Percentiles rank a stretch among this genome's conserved stretches.
These are phyloP conservation scores for Dendrocincla tyrannina DNA, from an alignment of 2,797 vertebrate species.

Conservation along the genomic window DNA sequence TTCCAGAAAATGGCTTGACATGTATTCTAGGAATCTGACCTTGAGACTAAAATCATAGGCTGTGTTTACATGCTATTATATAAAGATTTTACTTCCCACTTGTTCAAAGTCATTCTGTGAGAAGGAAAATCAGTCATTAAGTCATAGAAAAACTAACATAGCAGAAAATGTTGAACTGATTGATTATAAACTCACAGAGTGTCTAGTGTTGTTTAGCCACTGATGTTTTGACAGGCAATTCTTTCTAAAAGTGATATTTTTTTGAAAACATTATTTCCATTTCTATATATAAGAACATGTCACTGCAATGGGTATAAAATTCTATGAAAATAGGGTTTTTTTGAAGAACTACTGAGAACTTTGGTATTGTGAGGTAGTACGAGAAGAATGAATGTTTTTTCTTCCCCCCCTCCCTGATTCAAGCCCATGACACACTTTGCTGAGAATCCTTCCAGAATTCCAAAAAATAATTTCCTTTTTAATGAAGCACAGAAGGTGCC, in stretches of 20 bases:
- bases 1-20: slow-evolving; percentile 63
- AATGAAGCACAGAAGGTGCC: background rate
- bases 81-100: slow-evolving; percentile 75
- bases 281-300: background rate
- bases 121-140: slow-evolving; percentile 82
- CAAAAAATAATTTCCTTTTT: background rate
- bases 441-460: background rate
- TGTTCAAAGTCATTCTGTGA: slow-evolving; percentile 73
- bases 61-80: slow-evolving; percentile 72
- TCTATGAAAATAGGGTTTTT: background rate
- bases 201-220: slow-evolving; percentile 63
- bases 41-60: slow-evolving; percentile 72
- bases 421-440: background rate
- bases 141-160: slow-evolving; percentile 93
- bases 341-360: background rate
- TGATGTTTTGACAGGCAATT: slow-evolving; percentile 66
- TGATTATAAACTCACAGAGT: slow-evolving; percentile 71
- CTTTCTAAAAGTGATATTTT: slow-evolving; percentile 4
- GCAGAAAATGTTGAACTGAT: slow-evolving; percentile 76
- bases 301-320: background rate
- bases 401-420: background rate
- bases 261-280: slow-evolving; percentile 22
- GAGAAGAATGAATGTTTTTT: background rate
- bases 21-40: slow-evolving; percentile 78
- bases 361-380: background rate